Evolutionary conservation across 2,113 vertebrate species (phyloP), one percentile per base, ranked within the genome.

Genomic region (Pseudolaguvia tuberculata): DNA sequence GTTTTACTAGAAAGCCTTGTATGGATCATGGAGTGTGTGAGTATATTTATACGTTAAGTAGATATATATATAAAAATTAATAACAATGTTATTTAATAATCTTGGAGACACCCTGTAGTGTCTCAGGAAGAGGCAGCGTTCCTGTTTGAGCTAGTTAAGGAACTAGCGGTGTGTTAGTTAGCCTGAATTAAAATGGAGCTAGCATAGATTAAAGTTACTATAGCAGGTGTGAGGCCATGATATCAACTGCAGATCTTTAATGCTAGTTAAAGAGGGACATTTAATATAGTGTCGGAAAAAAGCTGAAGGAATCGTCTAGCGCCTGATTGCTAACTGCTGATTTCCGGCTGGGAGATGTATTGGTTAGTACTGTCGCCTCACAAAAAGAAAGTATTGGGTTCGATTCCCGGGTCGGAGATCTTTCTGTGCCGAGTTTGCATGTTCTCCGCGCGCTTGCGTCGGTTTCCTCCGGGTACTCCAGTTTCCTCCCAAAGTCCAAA

Each of bases 21-120:
- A 76, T 76, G 77, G 73, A 79, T 4, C 68, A 81, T 81, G 80
- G 80, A 81, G 73, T 79, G 80, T 81, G 80, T 81, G 48, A 81
- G 80, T 81, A 47, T 11, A 7, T 31, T 12, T 12, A 35, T 23
- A 21, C 59, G 27, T 17, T 5, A 1, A 42, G 12, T 48, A 45
- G 18, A 58, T 21, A 1, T 48, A 45, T 21, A 58, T 21, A 1
- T n/a, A n/a, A n/a, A n/a, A n/a, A n/a, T n/a, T n/a, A 8, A 23
- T 13, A 13, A 15, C 18, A 39, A 10, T 4, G n/a, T 20, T 5
- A 55, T 21, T 21, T 11, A 39, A 67, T 21, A 1, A 62, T 8
- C 7, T 12, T 29, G 8, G 27, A 6, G 29, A 11, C 21, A 25
- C 29, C 10, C 27, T 42, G 55, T 57, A 66, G 4, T 13, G 18